These are phyloP conservation scores for Camponotus floridanus DNA, from an alignment of 1,140 invertebrate genomes.

Conservation along the genomic window DNA sequence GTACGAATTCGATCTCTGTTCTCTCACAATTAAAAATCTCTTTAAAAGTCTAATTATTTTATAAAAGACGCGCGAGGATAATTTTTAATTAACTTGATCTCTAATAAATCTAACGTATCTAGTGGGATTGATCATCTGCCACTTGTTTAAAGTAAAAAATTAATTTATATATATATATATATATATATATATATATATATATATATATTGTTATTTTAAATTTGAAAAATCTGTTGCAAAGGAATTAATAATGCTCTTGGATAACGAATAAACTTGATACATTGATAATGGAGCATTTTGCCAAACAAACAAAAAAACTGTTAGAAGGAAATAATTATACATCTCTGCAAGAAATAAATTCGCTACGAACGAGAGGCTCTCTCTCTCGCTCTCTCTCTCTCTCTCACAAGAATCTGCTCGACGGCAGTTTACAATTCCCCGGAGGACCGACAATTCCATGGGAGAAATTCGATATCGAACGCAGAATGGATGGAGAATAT, in stretches of 20 bases:
- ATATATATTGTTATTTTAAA: not conserved
- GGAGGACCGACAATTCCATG: slow-evolving; percentile 58
- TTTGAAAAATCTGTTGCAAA: not conserved
- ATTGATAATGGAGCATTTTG: slow-evolving; percentile 6
- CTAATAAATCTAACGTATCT: too few species aligned
- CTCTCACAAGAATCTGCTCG: slow-evolving; percentile 10
- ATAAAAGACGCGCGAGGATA: not conserved
- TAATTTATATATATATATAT: too few species aligned
- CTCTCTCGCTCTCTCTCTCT: too few species aligned
- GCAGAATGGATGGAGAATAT: not conserved
- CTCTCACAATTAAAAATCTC: too few species aligned
- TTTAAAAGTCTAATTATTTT: not conserved
- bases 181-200: too few species aligned
- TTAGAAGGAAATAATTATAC: slow-evolving; percentile 45
- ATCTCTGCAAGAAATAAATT: slow-evolving; percentile 50
- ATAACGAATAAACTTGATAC: slow-evolving; percentile 19
- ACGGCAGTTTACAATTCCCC: slow-evolving; percentile 54
- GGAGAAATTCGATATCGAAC: slow-evolving; percentile 62
- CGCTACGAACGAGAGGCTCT: not conserved
- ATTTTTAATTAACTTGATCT: not conserved
- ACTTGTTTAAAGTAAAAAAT: too few species aligned
- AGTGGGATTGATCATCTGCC: too few species aligned
- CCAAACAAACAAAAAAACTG: not conserved
- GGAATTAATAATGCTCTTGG: slow-evolving; percentile 12
- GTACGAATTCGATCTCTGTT: slow-evolving; percentile 32